Evolutionary conservation across 2,113 vertebrate species (phyloP), one percentile per base, ranked within the genome.

Genomic region (Vidua chalybeata): DNA sequence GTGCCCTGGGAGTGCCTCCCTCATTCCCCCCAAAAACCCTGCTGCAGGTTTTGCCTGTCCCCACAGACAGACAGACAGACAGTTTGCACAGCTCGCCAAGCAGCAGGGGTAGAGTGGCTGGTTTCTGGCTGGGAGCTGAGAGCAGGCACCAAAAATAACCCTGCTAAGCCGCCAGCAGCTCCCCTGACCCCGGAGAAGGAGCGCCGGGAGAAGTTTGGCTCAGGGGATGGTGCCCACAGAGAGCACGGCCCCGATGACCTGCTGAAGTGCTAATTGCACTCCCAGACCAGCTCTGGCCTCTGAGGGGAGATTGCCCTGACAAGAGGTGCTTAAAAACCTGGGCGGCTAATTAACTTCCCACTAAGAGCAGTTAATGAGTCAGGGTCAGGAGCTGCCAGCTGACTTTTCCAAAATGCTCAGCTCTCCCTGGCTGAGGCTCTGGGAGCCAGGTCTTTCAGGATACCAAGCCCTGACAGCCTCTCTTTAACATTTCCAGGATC

Each of bases 291-390:
- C 19, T 12, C 63, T 66, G 55, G 67, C 82, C 55, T 91, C 67
- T 0, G 22, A 89, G 56, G 41, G 45, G 24, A 81, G 33, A 87
- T 90, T 84, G 75, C 35, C 82, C 59, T 17, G 10, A 59, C 45
- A 85, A 46, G 75, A 72, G 64, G 59, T 49, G 52, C 48, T 84
- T 74, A 45, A 91, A 87, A 94, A 52, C 30, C 39, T 26, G 45
- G 46, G 46, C 35, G 63, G 79, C 37, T 95, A 90, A 95, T 97
- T 96, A 90, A 61, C 69, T 89, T 88, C 41, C 68, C 59, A 16
- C 48, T 31, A 55, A 81, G 73, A 91, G 72, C 73, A 71, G 63
- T 71, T 83, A 89, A 81, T 8, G 43, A 88, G 33, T 11, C 18
- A 2, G n/a, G 62, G 58, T 31, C 35, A 52, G 79, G 67, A 88